A percentile compares a stretch with the other conserved stretches of the same genome.
Conservation (phyloP, 2,888 invertebrate species). For the Cantharis rufa region DNA sequence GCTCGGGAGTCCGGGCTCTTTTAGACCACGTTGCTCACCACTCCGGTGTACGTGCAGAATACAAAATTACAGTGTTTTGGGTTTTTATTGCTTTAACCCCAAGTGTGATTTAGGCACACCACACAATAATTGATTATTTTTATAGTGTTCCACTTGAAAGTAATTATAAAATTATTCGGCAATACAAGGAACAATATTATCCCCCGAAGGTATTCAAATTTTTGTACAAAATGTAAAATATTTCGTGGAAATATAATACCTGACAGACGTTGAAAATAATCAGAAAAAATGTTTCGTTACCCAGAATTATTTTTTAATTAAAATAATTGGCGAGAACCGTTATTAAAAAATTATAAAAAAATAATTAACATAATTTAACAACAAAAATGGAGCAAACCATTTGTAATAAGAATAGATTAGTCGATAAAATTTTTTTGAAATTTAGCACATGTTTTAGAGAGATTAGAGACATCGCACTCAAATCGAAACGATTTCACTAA, state of each 20-base stretch:
- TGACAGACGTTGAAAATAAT: not conserved
- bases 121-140: not conserved
- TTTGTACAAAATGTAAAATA: not conserved
- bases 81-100: slow-evolving; percentile 17
- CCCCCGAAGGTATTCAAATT: not conserved
- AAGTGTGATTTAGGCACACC: slow-evolving; percentile 5
- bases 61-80: slow-evolving; percentile 15
- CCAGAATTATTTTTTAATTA: not conserved
- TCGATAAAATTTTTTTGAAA: slow-evolving; percentile 3
- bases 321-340: not conserved
- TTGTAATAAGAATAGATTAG: slow-evolving; percentile 7
- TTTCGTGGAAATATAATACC: not conserved
- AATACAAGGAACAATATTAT: not conserved
- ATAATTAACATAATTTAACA: slow-evolving; percentile 28
- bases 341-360: not conserved
- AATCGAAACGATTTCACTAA: not conserved
- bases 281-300: not conserved
- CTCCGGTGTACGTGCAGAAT: slow-evolving; percentile 21
- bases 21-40: slow-evolving; percentile 26
- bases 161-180: not conserved
- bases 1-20: slow-evolving; percentile 19
- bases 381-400: slow-evolving; percentile 15
- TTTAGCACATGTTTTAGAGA: not conserved
- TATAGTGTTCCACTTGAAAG: not conserved
- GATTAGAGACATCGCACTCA: not conserved